Conservation (phyloP, 2,113 vertebrate species). For the Eudyptes chrysolophus region DNA sequence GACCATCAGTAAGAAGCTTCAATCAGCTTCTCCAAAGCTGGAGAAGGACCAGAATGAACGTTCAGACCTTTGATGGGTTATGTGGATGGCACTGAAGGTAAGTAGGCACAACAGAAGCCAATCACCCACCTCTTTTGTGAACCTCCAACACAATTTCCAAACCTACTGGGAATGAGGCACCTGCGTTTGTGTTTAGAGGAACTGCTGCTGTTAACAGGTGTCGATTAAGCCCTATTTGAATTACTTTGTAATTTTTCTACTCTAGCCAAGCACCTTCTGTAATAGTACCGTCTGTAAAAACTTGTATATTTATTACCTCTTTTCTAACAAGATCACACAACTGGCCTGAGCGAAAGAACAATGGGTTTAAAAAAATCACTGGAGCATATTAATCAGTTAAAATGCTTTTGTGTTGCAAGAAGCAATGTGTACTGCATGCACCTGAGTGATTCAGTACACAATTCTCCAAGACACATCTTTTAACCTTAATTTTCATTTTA, state of each 20-base stretch:
- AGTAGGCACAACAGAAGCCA: neutral
- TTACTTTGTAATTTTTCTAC: neutral
- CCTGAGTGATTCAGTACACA: neutral
- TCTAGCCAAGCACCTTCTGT: neutral
- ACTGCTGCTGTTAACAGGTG: neutral
- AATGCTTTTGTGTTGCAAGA: neutral
- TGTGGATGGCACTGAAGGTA: neutral
- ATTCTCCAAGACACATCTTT: neutral
- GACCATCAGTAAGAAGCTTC: neutral
- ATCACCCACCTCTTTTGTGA: neutral
- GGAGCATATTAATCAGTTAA: neutral
- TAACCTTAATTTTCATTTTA: neutral
- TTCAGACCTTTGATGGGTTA: neutral
- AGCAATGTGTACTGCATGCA: neutral
- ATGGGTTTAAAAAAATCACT: neutral
- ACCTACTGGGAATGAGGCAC: fast-evolving
- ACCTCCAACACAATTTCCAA: neutral
- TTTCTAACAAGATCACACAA: neutral
- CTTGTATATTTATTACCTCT: neutral
- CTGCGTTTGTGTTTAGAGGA: fast-evolving
- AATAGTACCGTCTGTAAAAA: neutral
- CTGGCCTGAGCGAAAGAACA: neutral
- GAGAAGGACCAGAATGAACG: neutral
- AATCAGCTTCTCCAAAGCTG: neutral
- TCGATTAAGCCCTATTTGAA: fast-evolving